Percentiles rank a stretch among this genome's conserved stretches.
phyloP scores from a whole-genome alignment of 2,888 invertebrate genomes.

The Sthenelais limicola region DNA sequence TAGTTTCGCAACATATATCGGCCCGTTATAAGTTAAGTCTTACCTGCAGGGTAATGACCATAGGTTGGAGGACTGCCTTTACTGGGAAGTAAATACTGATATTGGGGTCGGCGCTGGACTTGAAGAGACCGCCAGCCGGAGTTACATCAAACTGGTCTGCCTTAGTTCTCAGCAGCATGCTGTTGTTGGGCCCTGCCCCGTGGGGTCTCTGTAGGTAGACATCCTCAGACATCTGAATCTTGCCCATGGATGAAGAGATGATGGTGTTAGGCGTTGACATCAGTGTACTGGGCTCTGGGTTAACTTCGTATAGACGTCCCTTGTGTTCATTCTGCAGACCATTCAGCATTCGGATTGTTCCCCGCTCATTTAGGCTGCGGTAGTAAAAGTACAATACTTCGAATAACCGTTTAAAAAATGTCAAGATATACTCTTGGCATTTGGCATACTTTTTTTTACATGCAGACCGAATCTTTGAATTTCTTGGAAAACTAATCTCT shows the following conservation, averaged over 20 bases:
- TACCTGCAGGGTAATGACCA: conserved; percentile 65
- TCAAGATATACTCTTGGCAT: too few species aligned
- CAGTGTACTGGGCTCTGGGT: conserved; percentile 6
- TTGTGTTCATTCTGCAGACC: conserved; percentile 35
- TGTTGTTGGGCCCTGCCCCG: not conserved
- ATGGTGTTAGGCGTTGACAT: not conserved
- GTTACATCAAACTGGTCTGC: conserved; percentile 53
- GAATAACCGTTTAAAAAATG: too few species aligned
- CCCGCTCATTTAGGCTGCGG: conserved; percentile 45
- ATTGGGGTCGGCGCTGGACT: conserved; percentile 60
- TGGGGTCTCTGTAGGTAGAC: not conserved
- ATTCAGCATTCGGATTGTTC: conserved; percentile 47
- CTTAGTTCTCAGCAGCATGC: conserved; percentile 25
- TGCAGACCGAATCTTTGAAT: too few species aligned
- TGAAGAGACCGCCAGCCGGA: conserved; percentile 63
- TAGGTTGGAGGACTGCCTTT: conserved; percentile 56
- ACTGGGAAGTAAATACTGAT: conserved; percentile 63
- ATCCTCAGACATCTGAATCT: conserved; percentile 21
- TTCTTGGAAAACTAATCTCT: too few species aligned
- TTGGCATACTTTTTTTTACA: too few species aligned
- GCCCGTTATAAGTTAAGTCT: too few species aligned
- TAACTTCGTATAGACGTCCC: not conserved
- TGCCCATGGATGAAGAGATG: too few species aligned
- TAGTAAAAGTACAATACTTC: too few species aligned
- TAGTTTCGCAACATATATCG: too few species aligned